These are phyloP conservation scores for Blennius ocellaris DNA, from an alignment of 2,113 vertebrate genomes.

Conservation along the genomic window DNA sequence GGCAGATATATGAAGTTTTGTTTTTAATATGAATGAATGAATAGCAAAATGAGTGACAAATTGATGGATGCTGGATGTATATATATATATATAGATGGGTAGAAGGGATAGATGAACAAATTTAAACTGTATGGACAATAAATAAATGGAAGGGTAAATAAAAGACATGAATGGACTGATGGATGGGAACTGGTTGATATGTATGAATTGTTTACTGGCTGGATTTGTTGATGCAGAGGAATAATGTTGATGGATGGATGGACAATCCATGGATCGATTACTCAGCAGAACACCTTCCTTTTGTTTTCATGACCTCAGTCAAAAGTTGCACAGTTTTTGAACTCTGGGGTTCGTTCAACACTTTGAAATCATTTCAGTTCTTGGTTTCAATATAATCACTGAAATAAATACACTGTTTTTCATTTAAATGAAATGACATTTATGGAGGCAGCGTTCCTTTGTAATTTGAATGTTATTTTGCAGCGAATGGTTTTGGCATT, in stretches of 20 bases:
- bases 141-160: too few relatives aligned
- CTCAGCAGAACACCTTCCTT: too few relatives aligned
- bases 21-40: too few relatives aligned
- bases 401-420: not conserved
- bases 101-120: too few relatives aligned
- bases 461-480: slow-evolving; percentile 27
- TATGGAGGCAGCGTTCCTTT: slow-evolving; percentile 1
- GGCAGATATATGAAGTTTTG: not conserved
- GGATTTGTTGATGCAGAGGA: not conserved
- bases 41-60: too few relatives aligned
- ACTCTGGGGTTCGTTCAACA: not conserved
- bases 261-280: not conserved
- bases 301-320: not conserved
- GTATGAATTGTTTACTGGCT: not conserved
- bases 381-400: not conserved
- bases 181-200: not conserved
- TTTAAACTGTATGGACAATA: too few relatives aligned
- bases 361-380: too few relatives aligned
- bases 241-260: not conserved
- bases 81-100: too few relatives aligned
- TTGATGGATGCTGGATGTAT: too few relatives aligned
- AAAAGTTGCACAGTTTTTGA: not conserved
- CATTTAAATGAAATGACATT: not conserved
- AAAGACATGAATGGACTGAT: too few relatives aligned
- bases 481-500: slow-evolving; percentile 39